A percentile compares a stretch with the other conserved stretches of the same genome.
These are phyloP conservation scores for Drosophila novamexicana DNA, from an alignment of 1,140 invertebrate genomes.

Conservation along the genomic window DNA sequence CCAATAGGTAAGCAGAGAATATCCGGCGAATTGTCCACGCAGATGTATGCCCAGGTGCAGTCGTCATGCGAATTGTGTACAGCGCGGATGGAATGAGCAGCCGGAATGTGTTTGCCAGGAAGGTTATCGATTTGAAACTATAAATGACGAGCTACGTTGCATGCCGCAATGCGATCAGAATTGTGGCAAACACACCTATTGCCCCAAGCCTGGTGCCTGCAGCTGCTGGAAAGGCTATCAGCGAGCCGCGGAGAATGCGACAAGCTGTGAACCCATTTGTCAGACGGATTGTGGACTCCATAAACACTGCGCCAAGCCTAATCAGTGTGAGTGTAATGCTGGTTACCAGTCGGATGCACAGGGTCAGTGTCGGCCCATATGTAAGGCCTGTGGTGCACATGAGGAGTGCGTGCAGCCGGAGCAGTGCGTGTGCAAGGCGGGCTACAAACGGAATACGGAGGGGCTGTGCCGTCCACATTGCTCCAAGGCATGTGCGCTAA, in stretches of 20 bases:
- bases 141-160: background rate
- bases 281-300: background rate
- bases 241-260: background rate
- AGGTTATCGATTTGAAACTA: background rate
- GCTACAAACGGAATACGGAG: background rate
- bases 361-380: slow-evolving; percentile 1
- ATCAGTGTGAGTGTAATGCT: background rate
- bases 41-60: slow-evolving; percentile 7
- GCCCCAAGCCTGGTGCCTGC: background rate
- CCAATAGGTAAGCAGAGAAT: too few species aligned
- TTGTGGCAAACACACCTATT: slow-evolving; percentile 4
- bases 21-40: background rate
- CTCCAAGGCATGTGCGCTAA: background rate
- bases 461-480: slow-evolving; percentile 7
- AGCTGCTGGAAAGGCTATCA: background rate
- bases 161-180: background rate
- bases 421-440: slow-evolving; percentile 7
- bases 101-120: background rate
- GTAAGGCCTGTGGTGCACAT: background rate
- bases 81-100: rapidly evolving
- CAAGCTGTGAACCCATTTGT: slow-evolving; percentile 57
- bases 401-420: background rate
- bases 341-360: background rate
- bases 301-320: background rate
- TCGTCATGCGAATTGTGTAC: slow-evolving; percentile 6